Evolutionary conservation across 2,888 invertebrate species (phyloP), one percentile per base, ranked within the genome.

Genomic region (Julus scanicus): DNA sequence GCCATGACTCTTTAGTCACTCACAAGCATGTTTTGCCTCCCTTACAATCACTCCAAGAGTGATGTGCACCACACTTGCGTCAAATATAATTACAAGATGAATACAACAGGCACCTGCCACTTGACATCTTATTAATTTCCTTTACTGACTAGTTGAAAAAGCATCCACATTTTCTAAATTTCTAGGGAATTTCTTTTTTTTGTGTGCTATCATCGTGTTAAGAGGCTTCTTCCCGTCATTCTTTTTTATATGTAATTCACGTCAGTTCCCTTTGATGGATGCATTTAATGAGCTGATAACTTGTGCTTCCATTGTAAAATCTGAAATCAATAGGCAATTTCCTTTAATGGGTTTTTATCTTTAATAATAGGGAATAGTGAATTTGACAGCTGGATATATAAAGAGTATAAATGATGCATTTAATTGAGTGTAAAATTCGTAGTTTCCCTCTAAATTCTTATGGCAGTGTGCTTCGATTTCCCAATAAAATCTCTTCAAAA

Each of bases 261-360:
- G 37, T 80, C 80, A 80, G 37, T 80, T 80, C 37, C 15, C 80
- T 39, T 39, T 80, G 80, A 80, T 37, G 80, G 80, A 80, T 80
- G 80, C 37, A 80, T 80, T 80, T 80, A 39, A 80, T 80, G 80
- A 80, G 80, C 80, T 39, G 80, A 80, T 39, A 80, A 37, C 80
- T 37, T 13, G 20, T 80, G 37, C 80, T 80, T 13, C 80, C 37
- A 15, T 37, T 80, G 37, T 3, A 37, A 80, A 80, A 80, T 80
- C 37, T 80, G 80, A 80, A 80, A 80, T 80, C 80, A 80, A 80
- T 71, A 71, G 29, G 2, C 71, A 71, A 11, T 71, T 71, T 71
- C 71, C 29, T 71, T 71, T 29, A 71, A 29, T 71, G 9, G 71
- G 29, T 29, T 71, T 29, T 9, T 37, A 80, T 6, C 37, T 37